Evolutionary conservation across 2,113 vertebrate genomes (phyloP), one percentile per base, ranked within the genome.

Genomic region (Prietella phreatophila): DNA sequence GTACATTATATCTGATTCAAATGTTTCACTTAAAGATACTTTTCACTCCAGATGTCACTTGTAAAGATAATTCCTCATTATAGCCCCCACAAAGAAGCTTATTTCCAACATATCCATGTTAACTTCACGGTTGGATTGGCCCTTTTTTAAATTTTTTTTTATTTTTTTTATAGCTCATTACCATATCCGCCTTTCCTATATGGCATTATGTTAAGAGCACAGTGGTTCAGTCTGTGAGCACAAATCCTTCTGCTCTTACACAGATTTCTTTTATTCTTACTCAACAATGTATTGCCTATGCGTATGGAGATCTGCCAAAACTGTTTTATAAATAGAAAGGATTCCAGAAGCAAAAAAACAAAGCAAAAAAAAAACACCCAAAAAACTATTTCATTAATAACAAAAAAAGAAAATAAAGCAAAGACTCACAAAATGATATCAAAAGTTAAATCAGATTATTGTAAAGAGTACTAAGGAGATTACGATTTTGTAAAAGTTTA

Each of bases 61-160:
- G n/a, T 47, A 76, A 73, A 83, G 53, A 6, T 39, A 60, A 79
- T 88, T 36, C 50, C 20, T 67, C 22, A 58, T 85, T 20, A 25
- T 11, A 71, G 33, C 36, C 2, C 50, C 71, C 58, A 80, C 47
- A 27, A 80, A 55, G 30, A 78, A 58, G 33, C 47, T 56, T 69
- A 39, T 55, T 22, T 82, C 42, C 50, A 87, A 58, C 53, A 82
- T 20, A 53, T 8, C 11, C 50, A 60, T 14, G 30, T 81, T 15
- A n/a, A 19, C 13, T 25, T 27, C 20, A 36, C 47, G 19, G 39
- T 80, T 19, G 4, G 4, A 47, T n/a, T 47, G 22, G 30, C n/a
- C 19, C 50, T 47, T 63, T 58, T 78, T 58, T 50, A 50, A 47
- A 47, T 47, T 47, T 47, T 42, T 42, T 47, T 5, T 47, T 7